These are phyloP conservation scores for Puma concolor DNA, from an alignment of 2,113 vertebrate species.

Conservation along the genomic window DNA sequence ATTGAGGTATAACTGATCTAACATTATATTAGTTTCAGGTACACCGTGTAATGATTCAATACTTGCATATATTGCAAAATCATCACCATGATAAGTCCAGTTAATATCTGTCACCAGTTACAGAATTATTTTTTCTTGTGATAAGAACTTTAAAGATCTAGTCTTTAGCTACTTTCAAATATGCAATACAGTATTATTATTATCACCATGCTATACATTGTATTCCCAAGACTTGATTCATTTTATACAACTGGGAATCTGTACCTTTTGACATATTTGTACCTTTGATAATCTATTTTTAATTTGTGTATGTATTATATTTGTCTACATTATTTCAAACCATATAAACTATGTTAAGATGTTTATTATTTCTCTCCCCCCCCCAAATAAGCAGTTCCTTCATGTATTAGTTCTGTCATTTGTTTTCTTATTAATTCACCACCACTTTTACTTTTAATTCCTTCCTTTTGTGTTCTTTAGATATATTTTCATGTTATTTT, in stretches of 20 bases:
- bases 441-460: neutral
- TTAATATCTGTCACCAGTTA: neutral
- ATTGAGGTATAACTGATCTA: neutral
- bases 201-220: neutral
- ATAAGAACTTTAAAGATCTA: neutral
- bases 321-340: slow-evolving; percentile 9
- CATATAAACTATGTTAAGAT: neutral
- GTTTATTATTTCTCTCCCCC: neutral
- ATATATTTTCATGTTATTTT: neutral
- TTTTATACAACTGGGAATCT: neutral
- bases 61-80: neutral
- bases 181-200: neutral
- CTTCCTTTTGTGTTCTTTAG: neutral
- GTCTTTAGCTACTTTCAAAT: neutral
- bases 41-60: neutral
- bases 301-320: neutral
- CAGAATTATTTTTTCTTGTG: neutral
- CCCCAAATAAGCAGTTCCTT: neutral
- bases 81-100: neutral
- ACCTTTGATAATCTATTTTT: neutral
- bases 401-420: neutral
- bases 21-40: neutral
- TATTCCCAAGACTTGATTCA: neutral
- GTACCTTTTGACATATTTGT: neutral
- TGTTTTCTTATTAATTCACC: neutral